Percentiles rank a stretch among this genome's conserved stretches.
These are phyloP conservation scores for Catalaphyllia jardinei DNA, from an alignment of 64 coral and sea anemone genomes.

Conservation along the genomic window DNA sequence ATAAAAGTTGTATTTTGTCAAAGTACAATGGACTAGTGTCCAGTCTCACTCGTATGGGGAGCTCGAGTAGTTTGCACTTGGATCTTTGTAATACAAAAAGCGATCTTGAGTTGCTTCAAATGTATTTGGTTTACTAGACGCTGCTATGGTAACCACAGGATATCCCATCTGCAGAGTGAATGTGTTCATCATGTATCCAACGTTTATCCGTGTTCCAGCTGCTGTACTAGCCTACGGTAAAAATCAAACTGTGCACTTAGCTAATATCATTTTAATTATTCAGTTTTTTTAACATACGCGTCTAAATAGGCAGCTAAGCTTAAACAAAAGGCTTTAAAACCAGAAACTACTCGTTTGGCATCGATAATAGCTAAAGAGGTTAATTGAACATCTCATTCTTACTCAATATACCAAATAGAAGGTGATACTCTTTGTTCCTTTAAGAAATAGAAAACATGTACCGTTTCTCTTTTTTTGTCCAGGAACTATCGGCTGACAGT, in stretches of 20 bases:
- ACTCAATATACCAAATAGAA: too few species aligned
- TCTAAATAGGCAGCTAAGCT: not conserved
- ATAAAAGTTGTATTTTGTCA: not conserved
- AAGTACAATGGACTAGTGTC: not conserved
- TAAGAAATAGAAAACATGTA: too few species aligned
- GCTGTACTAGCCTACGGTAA: not conserved
- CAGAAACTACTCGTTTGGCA: too few species aligned
- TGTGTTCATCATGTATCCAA: constrained; percentile 22
- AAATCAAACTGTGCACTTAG: not conserved
- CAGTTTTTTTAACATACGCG: not conserved
- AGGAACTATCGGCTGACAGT: too few species aligned
- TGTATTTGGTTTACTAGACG: not conserved
- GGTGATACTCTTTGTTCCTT: too few species aligned
- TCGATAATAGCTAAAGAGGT: too few species aligned
- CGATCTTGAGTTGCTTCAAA: constrained; percentile 37
- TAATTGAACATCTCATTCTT: too few species aligned
- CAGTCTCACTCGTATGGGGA: constrained; percentile 26
- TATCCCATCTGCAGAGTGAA: constrained; percentile 42
- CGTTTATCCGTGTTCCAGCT: constrained; percentile 2
- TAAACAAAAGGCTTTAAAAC: too few species aligned
- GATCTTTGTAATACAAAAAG: constrained; percentile 48
- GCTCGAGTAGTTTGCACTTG: not conserved
- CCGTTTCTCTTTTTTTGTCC: too few species aligned
- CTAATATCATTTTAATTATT: not conserved
- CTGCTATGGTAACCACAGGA: constrained; percentile 55